phyloP scores from a whole-genome alignment of 2,797 vertebrate genomes.

The Macrochelys suwanniensis region DNA sequence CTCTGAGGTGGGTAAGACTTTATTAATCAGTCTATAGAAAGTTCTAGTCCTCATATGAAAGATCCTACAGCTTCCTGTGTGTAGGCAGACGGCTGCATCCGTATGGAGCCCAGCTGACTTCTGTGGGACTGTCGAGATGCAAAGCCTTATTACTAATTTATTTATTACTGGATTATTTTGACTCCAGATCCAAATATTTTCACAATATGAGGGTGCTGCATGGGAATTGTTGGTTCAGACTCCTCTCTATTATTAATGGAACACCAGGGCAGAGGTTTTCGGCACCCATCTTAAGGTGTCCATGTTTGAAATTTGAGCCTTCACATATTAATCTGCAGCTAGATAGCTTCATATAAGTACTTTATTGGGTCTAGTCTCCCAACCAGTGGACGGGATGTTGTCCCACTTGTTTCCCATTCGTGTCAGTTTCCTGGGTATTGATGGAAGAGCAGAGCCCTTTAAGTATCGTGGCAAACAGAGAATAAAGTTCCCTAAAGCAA shows the following conservation, averaged over 20 bases:
- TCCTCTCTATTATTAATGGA: neutral
- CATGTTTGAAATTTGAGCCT: constrained; percentile 28
- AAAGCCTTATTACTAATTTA: neutral
- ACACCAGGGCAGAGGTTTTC: neutral
- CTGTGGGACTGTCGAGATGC: neutral
- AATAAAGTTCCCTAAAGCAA: constrained; percentile 51
- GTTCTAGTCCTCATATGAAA: neutral
- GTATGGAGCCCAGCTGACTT: neutral
- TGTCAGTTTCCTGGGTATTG: neutral
- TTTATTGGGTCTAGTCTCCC: constrained; percentile 13
- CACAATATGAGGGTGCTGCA: neutral
- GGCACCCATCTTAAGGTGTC: constrained; percentile 25
- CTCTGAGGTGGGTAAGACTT: neutral
- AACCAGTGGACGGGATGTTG: constrained; percentile 34
- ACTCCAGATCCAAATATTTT: neutral
- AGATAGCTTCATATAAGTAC: constrained; percentile 25
- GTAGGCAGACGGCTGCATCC: neutral
- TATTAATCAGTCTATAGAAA: neutral
- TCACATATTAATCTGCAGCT: constrained; percentile 5
- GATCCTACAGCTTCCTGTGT: neutral
- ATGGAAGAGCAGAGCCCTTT: neutral
- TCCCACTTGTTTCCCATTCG: constrained; percentile 66
- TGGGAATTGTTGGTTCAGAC: neutral
- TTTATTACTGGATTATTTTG: neutral
- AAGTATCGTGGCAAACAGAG: constrained; percentile 29